phyloP scores from a whole-genome alignment of 2,797 vertebrate species.

The Notamacropus eugenii region DNA sequence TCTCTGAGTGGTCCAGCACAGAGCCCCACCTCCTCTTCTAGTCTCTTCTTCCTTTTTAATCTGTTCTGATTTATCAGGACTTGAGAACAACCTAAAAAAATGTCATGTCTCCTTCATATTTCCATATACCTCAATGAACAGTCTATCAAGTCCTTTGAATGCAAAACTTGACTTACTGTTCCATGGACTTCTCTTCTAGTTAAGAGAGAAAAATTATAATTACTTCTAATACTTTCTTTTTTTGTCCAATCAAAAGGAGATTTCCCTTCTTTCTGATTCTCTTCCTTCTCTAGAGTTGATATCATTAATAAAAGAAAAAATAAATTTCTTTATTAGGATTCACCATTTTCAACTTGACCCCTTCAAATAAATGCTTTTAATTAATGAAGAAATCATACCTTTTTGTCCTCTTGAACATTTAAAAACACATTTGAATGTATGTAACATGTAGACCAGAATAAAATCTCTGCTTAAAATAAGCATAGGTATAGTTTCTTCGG shows the following conservation, averaged over 20 bases:
- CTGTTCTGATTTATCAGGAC: background rate
- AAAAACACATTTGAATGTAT: conserved; percentile 35
- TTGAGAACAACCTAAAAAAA: background rate
- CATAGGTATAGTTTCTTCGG: conserved; percentile 7
- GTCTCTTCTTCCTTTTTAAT: background rate
- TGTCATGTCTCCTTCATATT: background rate
- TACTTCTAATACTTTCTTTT: background rate
- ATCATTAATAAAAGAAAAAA: background rate
- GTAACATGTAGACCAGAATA: background rate
- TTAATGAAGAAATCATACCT: conserved; percentile 31
- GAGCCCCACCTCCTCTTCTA: background rate
- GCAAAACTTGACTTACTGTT: background rate
- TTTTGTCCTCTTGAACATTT: conserved; percentile 15
- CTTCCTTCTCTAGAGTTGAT: background rate
- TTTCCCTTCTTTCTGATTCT: background rate
- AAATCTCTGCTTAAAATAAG: background rate
- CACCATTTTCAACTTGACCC: conserved; percentile 22
- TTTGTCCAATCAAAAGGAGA: background rate
- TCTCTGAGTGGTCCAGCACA: background rate
- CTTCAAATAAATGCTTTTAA: conserved; percentile 18
- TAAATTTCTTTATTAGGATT: conserved; percentile 22
- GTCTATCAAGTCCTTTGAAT: background rate
- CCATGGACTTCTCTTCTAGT: background rate
- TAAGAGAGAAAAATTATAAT: background rate
- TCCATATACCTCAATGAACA: background rate